These are phyloP conservation scores for Lasioglossum albipes DNA, from an alignment of 1,140 invertebrate genomes.

Conservation along the genomic window DNA sequence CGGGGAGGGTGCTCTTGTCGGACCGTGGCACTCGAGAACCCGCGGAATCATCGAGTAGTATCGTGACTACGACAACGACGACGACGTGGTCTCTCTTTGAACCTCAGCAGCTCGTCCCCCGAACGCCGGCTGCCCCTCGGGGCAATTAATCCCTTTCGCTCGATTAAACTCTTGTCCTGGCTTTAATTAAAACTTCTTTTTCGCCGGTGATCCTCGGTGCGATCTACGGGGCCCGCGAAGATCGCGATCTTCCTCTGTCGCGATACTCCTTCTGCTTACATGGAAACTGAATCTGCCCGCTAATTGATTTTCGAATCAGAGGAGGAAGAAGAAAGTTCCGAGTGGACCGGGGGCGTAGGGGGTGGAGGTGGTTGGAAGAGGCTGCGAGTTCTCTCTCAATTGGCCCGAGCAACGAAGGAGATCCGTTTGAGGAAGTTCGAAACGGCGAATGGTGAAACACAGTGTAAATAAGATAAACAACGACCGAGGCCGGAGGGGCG, in stretches of 20 bases:
- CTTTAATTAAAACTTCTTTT: conserved; percentile 74
- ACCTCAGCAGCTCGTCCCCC: conserved; percentile 57
- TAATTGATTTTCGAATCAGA: background rate
- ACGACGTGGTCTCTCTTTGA: conserved; percentile 52
- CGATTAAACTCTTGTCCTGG: conserved; percentile 74
- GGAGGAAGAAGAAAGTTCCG: background rate
- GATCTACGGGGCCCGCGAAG: conserved; percentile 13
- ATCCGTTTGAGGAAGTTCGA: conserved; percentile 27
- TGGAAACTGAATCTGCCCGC: conserved; percentile 43
- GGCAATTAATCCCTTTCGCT: conserved; percentile 72
- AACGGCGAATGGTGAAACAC: conserved; percentile 10
- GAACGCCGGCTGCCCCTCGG: background rate
- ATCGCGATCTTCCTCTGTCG: conserved; percentile 52
- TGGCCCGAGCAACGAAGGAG: background rate
- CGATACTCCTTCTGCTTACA: conserved; percentile 51
- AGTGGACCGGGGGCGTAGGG: background rate
- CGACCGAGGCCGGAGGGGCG: background rate
- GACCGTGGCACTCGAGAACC: conserved; percentile 47
- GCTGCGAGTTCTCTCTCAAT: background rate
- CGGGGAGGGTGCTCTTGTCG: conserved; percentile 43
- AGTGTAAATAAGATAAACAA: conserved; percentile 48
- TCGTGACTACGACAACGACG: background rate
- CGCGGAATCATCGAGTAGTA: conserved; percentile 32
- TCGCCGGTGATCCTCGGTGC: conserved; percentile 43
- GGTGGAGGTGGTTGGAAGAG: background rate